Evolutionary conservation across 2,113 vertebrate species (phyloP), one percentile per base, ranked within the genome.

Genomic region (Triplophysa siluroides): DNA sequence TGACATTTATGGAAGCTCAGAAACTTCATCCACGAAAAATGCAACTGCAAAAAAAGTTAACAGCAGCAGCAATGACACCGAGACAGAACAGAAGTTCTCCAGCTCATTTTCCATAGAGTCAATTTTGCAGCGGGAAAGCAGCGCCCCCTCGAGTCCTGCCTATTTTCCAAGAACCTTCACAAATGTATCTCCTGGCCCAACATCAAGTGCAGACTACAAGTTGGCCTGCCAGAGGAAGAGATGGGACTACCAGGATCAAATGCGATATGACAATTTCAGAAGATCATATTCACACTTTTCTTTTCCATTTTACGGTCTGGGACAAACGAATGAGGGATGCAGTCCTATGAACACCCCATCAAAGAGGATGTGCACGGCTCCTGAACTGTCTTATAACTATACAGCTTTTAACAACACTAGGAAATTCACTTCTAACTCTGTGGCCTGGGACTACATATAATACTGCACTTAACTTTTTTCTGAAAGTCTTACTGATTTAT

Each of bases 51-150:
- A 29, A 11, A 5, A 9, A 33, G 29, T 33, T 0, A 29, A 29
- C 1, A 6, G 4, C 4, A n/a, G n/a, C n/a, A 10, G 5, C 41
- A 50, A 54, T 29, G 29, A 2, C 41, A 21, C 33, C 11, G 19
- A 54, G 16, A 13, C 63, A 0, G 56, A 21, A 0, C 5, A 33
- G 8, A 84, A 63, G 69, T 84, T 84, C 29, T 69, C 8, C 43
- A 43, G 83, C 41, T 41, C 69, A 11, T 84, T 84, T 73, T 81
- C 83, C n/a, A 84, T 84, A 0, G 75, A 84, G 38, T 81, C 79
- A 3, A 45, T 84, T 4, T 23, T 84, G 68, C 65, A 73, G 24
- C 70, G 80, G 47, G 72, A 83, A 14, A 65, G n/a, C 21, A 19
- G 29, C 45, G 19, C 52, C 26, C 47, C 29, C n/a, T 1, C 14